Evolutionary conservation across 2,797 vertebrate species (phyloP).

Genomic region (Sebastes paucispinis): DNA sequence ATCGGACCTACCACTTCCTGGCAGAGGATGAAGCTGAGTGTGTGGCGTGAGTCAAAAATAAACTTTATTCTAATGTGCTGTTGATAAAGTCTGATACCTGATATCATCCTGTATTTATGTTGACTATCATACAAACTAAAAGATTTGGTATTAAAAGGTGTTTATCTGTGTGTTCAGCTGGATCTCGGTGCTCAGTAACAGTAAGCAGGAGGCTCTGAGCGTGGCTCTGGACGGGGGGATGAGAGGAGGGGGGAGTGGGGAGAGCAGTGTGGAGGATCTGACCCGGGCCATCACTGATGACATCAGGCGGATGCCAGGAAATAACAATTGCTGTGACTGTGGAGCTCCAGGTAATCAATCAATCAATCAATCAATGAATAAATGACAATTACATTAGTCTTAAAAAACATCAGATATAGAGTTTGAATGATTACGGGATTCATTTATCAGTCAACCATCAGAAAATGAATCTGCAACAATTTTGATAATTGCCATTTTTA

Average conservation of each 20-base stretch:
- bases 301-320: constrained; percentile 84
- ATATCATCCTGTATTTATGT: background rate
- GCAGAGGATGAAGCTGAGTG: constrained; percentile 87
- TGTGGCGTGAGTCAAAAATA: constrained; percentile 77
- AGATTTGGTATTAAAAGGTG: background rate
- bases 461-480: background rate
- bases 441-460: background rate
- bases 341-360: constrained; percentile 78
- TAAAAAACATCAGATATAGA: background rate
- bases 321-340: constrained; percentile 87
- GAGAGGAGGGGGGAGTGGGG: constrained; percentile 49
- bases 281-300: constrained; percentile 84
- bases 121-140: too few relatives aligned
- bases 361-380: background rate
- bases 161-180: constrained; percentile 65
- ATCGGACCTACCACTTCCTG: constrained; percentile 86
- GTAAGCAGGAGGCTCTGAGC: constrained; percentile 87
- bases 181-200: constrained; percentile 87
- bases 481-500: background rate
- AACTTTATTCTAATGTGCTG: background rate
- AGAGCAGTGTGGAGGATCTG: constrained; percentile 84
- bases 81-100: too few relatives aligned
- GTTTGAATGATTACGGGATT: background rate
- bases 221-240: constrained; percentile 80
- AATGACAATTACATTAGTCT: too few relatives aligned